Evolutionary conservation across 2,113 vertebrate genomes (phyloP), one percentile per base, ranked within the genome.

Genomic region (Daubentonia madagascariensis): DNA sequence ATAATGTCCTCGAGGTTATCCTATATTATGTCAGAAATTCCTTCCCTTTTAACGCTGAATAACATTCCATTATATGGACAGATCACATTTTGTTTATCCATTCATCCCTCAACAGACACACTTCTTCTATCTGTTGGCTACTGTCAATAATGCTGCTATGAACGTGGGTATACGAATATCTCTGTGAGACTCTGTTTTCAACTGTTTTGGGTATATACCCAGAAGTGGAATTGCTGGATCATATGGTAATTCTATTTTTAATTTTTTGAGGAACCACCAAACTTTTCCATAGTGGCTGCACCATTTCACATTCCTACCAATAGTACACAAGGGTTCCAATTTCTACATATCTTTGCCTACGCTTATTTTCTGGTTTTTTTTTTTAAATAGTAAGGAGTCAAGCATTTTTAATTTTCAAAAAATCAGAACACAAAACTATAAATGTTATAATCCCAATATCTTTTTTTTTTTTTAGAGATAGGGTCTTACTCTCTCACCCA

Each of bases 31-130:
- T 14, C 75, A 63, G 54, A 59, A 50, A 37, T 5, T 50, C 75
- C 25, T 50, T 59, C 35, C 70, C 6, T 37, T 67, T 48, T 8
- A 32, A 70, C 25, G 16, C 50, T 54, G 50, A 79, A 54, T n/a
- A 79, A 23, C n/a, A 79, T n/a, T 79, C 50, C 76, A n/a, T 23
- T 79, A 35, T 37, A 9, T 0, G 8, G 2, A 17, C 14, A 8
- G 9, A 52, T 32, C 25, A 28, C 5, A 37, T 20, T 68, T 30
- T 37, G 3, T 28, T 23, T 37, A 45, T 11, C 23, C 45, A 1
- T 61, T 50, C 20, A 37, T 28, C 18, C 1, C 3, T 16, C 0
- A 13, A 11, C 5, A 20, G 83, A 57, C 6, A n/a, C 4, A 5
- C 3, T 20, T 32, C 22, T 86, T 48, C 35, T 48, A 32, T 30